Conservation (phyloP, 2,113 vertebrate genomes). For the Fregata magnificens region DNA sequence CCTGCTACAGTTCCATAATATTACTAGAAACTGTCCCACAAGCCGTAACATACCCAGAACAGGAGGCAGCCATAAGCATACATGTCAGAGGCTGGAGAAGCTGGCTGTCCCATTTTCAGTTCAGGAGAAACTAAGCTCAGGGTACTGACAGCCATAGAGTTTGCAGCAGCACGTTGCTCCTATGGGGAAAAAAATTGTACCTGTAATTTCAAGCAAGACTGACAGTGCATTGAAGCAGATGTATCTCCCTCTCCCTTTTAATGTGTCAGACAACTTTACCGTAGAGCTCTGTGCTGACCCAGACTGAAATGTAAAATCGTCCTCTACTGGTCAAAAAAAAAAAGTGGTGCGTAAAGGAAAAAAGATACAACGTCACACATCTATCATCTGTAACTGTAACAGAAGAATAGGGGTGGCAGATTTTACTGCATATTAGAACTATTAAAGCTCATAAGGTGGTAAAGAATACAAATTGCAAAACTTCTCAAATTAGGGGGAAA, state of each 20-base stretch:
- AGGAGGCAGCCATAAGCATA: constrained; percentile 81
- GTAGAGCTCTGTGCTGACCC: neutral
- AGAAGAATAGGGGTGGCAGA: neutral
- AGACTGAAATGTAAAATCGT: neutral
- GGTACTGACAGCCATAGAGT: constrained; percentile 60
- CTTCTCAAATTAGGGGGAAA: neutral
- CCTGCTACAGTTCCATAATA: neutral
- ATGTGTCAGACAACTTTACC: neutral
- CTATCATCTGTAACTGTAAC: neutral
- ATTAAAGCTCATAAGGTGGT: neutral
- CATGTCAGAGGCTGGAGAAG: constrained; percentile 78
- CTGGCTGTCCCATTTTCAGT: constrained; percentile 64
- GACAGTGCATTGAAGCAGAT: neutral
- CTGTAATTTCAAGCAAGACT: neutral
- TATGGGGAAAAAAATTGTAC: neutral
- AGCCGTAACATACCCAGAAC: constrained; percentile 74
- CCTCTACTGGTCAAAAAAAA: neutral
- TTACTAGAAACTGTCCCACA: neutral
- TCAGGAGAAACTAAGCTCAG: constrained; percentile 78
- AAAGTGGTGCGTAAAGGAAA: neutral
- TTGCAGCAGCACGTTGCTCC: constrained; percentile 72
- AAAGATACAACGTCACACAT: neutral
- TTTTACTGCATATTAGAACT: neutral
- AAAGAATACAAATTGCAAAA: neutral
- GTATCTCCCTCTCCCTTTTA: neutral